Conservation (phyloP, 2,113 vertebrate genomes). For the Hypomesus transpacificus region DNA sequence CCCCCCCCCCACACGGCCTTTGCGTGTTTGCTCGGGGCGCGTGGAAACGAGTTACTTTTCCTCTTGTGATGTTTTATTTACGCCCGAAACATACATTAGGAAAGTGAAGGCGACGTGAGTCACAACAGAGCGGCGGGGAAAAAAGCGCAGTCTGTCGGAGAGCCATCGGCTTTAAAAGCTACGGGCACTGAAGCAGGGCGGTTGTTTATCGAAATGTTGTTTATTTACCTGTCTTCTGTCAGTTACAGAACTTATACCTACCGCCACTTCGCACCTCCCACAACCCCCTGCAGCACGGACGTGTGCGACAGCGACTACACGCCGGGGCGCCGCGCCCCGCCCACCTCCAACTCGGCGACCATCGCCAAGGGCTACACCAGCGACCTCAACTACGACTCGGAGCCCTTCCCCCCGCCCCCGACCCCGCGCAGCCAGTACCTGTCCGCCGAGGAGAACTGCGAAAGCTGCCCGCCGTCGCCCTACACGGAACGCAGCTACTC, state of each 20-base stretch:
- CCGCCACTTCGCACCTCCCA: slow-evolving; percentile 93
- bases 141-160: too few relatives aligned
- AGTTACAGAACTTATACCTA: slow-evolving; percentile 95
- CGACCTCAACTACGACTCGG: slow-evolving; percentile 96
- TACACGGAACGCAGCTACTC: slow-evolving; percentile 96
- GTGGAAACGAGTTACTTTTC: too few relatives aligned
- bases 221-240: background rate
- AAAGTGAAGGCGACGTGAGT: too few relatives aligned
- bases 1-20: background rate
- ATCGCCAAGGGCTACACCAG: slow-evolving; percentile 86
- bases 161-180: background rate
- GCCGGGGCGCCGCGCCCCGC: slow-evolving; percentile 79
- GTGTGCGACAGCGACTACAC: slow-evolving; percentile 97
- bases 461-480: slow-evolving; percentile 94
- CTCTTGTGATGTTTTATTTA: too few relatives aligned
- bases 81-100: too few relatives aligned
- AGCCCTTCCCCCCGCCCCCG: slow-evolving; percentile 92
- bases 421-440: slow-evolving; percentile 96
- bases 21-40: background rate
- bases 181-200: too few relatives aligned
- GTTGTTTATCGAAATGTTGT: background rate
- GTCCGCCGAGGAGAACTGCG: slow-evolving; percentile 96
- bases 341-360: slow-evolving; percentile 50
- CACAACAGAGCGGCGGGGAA: too few relatives aligned
- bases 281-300: slow-evolving; percentile 97